Conservation (phyloP, 2,888 invertebrate species). For the Tenodera sinensis region DNA sequence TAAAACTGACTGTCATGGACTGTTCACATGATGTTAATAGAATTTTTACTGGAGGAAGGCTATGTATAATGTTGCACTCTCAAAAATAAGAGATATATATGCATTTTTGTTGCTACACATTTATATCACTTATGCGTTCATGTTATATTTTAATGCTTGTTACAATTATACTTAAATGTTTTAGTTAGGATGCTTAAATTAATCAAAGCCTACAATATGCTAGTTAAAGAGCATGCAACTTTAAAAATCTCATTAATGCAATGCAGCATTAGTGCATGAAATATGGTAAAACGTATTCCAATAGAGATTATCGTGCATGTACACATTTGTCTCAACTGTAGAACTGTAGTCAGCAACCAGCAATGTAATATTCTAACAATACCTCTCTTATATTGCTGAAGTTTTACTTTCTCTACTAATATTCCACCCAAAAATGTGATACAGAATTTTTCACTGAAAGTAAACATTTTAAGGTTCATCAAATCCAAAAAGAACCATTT, state of each 20-base stretch:
- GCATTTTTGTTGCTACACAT: background rate
- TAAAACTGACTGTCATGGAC: slow-evolving; percentile 16
- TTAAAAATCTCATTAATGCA: background rate
- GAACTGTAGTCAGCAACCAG: background rate
- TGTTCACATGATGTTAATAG: slow-evolving; percentile 24
- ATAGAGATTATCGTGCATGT: background rate
- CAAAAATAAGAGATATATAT: background rate
- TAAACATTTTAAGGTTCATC: too few relatives aligned
- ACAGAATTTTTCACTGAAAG: too few relatives aligned
- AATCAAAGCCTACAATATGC: background rate
- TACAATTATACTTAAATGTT: background rate
- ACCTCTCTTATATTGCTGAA: too few relatives aligned
- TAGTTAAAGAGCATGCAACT: background rate
- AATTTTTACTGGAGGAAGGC: slow-evolving; percentile 15
- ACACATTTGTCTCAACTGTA: background rate
- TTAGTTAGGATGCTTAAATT: background rate
- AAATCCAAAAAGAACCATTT: too few relatives aligned
- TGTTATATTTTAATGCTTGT: background rate
- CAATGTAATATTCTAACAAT: too few relatives aligned
- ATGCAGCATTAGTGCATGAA: background rate
- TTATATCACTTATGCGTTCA: background rate
- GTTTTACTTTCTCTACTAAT: too few relatives aligned
- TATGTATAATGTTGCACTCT: background rate
- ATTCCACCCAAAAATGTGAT: too few relatives aligned
- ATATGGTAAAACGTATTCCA: background rate